Percentiles rank a stretch among this genome's conserved stretches.
phyloP scores from a whole-genome alignment of 2,888 invertebrate species.

The Cataglyphis livida region DNA sequence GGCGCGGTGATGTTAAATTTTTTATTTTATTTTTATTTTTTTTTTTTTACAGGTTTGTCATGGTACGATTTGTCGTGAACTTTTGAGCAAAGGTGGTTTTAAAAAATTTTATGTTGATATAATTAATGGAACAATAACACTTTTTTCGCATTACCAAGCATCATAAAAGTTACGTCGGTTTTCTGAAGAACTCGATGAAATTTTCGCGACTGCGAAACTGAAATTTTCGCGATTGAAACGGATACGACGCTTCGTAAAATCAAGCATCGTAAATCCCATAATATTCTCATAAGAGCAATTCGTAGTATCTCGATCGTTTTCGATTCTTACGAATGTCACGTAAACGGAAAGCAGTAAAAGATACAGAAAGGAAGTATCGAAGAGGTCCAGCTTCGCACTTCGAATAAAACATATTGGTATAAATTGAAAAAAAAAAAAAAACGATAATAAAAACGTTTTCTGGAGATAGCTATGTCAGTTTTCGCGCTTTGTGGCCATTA shows the following conservation, averaged over 20 bases:
- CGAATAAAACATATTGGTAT: conserved; percentile 25
- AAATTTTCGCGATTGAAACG: background rate
- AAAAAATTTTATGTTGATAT: background rate
- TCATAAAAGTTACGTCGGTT: background rate
- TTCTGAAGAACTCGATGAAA: background rate
- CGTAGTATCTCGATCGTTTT: background rate
- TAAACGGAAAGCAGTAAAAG: conserved; percentile 27
- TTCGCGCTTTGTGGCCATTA: background rate
- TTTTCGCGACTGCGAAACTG: background rate
- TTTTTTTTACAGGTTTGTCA: background rate
- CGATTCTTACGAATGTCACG: background rate
- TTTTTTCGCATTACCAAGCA: background rate
- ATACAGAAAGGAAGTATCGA: background rate
- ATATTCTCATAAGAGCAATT: conserved; percentile 1
- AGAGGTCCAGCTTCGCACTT: background rate
- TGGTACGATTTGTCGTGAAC: background rate
- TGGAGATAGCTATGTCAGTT: conserved; percentile 1
- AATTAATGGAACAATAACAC: background rate
- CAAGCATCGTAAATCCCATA: background rate
- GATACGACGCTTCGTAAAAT: conserved; percentile 20
- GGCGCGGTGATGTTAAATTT: conserved; percentile 10
- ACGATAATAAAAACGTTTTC: conserved; percentile 41
- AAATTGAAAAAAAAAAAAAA: background rate
- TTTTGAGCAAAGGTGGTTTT: background rate
- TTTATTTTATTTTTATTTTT: background rate